Base-by-base conservation (phyloP, 37 sponge, comb jelly and placozoan genomes). In the Halisarca cf. caerulea region DNA sequence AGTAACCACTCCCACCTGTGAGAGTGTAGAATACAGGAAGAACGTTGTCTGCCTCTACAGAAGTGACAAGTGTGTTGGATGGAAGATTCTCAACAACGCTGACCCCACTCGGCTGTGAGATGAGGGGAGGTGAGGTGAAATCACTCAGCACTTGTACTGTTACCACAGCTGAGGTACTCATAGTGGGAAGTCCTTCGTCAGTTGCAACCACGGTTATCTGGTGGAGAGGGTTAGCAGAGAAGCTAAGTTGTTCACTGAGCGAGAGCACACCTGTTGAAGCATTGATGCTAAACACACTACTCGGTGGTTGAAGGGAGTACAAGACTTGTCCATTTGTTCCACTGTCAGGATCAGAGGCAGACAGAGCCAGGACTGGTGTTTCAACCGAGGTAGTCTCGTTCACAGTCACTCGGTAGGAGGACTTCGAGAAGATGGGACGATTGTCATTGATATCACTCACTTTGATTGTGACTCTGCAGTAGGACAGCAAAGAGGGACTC, bases 371-470 rank as follows among this genome's bases (percentile, higher is more conserved):
- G 18, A 87, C 60, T 18, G 54, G 34, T 32, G 21, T 25, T 37
- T 14, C 37, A 25, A 37, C 11, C 15, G 82, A 21, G 2, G 62
- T 34, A 34, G 18, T 59, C 33, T 81, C 82, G 34, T 33, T 60
- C 62, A 81, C 82, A 37, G 62, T 36, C n/a, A 41, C 81, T 34
- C 9, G 11, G 57, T 83, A 90, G 15, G 32, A n/a, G 4, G 59
- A 0, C n/a, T 34, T 17, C 0, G 34, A 45, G 30, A 92, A 89
- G 17, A 30, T 20, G 20, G 94, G 94, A 36, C 30, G 25, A 80
- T 87, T 87, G 66, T 93, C 88, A 62, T 93, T 93, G n/a, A 73
- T 42, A 62, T 93, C 90, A 40, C 25, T 32, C 3, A 93, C 75
- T 9, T 55, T 75, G 24, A 93, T 47, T 2, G 53, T 62, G 4